Conservation (phyloP, 1,140 invertebrate genomes). For the Mylabris phalerata region DNA sequence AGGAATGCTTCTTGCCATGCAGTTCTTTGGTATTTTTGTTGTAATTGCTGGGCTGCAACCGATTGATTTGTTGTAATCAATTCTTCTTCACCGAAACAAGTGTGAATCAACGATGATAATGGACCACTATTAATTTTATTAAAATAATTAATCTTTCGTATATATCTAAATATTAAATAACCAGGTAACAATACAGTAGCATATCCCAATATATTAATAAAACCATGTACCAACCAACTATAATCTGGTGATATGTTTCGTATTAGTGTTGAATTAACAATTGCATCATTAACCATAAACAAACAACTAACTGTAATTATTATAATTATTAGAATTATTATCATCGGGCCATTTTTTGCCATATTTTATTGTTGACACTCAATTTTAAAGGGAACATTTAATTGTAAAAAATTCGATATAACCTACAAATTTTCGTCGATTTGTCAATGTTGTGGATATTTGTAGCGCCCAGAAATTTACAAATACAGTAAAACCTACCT, state of each 20-base stretch:
- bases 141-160: constrained; percentile 71
- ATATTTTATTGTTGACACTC: no score
- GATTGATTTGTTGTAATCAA: constrained; percentile 33
- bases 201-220: constrained; percentile 84
- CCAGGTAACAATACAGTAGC: constrained; percentile 81
- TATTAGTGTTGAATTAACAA: constrained; percentile 3
- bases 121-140: constrained; percentile 67
- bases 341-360: no score
- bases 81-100: constrained; percentile 55
- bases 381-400: no score
- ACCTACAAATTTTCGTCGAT: no score
- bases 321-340: no score
- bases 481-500: no score
- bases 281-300: background rate
- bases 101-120: constrained; percentile 49
- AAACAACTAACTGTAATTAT: no score
- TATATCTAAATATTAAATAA: constrained; percentile 76
- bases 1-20: constrained; percentile 51
- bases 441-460: no score
- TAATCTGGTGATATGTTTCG: constrained; percentile 41
- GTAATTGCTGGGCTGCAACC: constrained; percentile 14
- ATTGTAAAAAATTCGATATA: no score
- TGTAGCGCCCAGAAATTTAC: no score
- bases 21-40: constrained; percentile 35
- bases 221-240: constrained; percentile 69